Percentiles rank a stretch among this genome's conserved stretches.
Conservation (phyloP, 2,888 invertebrate genomes). For the Synergus umbraculus region DNA sequence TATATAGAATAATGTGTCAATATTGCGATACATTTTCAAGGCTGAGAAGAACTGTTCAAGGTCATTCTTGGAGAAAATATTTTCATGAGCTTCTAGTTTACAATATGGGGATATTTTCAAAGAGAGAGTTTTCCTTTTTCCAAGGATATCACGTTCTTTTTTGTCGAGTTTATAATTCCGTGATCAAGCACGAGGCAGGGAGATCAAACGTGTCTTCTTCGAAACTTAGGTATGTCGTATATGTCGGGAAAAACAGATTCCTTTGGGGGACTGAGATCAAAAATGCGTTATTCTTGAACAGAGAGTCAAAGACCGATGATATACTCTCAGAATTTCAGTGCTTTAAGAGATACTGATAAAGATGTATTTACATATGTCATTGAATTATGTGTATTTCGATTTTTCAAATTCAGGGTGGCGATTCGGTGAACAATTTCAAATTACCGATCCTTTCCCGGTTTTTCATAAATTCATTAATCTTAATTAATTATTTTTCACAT, state of each 20-base stretch:
- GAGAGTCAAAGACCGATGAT: slow-evolving; percentile 25
- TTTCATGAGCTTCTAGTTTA: neutral
- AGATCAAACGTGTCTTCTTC: slow-evolving; percentile 23
- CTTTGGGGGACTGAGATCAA: slow-evolving; percentile 14
- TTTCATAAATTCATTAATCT: no score
- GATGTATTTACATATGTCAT: slow-evolving; percentile 4
- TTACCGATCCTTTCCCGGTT: no score
- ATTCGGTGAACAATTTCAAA: no score
- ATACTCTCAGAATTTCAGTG: neutral
- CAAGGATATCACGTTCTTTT: neutral
- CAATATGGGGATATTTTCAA: neutral
- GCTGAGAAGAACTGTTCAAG: neutral
- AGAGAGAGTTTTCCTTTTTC: neutral
- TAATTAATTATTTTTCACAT: no score
- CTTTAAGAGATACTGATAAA: neutral
- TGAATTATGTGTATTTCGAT: neutral
- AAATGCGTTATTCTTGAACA: slow-evolving; percentile 15
- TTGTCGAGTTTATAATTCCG: slow-evolving; percentile 21
- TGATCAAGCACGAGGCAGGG: slow-evolving; percentile 13
- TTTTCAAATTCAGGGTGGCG: neutral
- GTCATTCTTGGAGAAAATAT: neutral
- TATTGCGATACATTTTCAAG: neutral
- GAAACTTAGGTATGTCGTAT: slow-evolving; percentile 1
- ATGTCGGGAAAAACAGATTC: neutral
- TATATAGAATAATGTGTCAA: neutral